Evolutionary conservation across 2,888 invertebrate genomes (phyloP).

Genomic region (Pristionchus japonicus): DNA sequence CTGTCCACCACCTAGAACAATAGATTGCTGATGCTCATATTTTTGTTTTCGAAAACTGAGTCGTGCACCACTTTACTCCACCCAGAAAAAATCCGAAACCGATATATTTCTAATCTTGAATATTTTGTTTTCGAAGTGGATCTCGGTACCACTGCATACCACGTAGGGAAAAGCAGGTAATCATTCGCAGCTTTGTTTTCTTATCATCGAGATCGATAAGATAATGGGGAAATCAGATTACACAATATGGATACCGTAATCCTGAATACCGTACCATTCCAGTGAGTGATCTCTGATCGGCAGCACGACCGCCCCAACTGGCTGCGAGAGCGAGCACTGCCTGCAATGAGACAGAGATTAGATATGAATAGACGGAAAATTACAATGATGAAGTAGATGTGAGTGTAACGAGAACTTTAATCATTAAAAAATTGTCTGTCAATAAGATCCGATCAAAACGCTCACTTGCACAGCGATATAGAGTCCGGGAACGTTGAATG

Average conservation of each 20-base stretch:
- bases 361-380: not conserved
- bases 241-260: not conserved
- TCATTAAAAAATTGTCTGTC: not conserved
- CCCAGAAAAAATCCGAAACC: too few species aligned
- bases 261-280: constrained; percentile 79
- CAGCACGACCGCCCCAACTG: constrained; percentile 93
- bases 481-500: constrained; percentile 98
- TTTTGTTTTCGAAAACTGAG: too few species aligned
- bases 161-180: not conserved
- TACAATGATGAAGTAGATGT: not conserved
- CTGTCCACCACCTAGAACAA: constrained; percentile 88
- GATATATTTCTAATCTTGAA: too few species aligned
- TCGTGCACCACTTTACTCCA: too few species aligned
- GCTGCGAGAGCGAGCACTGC: constrained; percentile 97
- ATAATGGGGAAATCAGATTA: not conserved
- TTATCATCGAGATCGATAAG: not conserved
- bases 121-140: not conserved
- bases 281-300: constrained; percentile 92
- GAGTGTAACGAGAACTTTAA: not conserved
- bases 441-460: not conserved
- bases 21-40: not conserved
- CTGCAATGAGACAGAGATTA: constrained; percentile 79
- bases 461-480: constrained; percentile 94
- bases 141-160: not conserved
- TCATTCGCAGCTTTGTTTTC: not conserved